Evolutionary conservation across 2,888 invertebrate genomes (phyloP), one percentile per base, ranked within the genome.

Genomic region (Neuroscelio doddi): DNA sequence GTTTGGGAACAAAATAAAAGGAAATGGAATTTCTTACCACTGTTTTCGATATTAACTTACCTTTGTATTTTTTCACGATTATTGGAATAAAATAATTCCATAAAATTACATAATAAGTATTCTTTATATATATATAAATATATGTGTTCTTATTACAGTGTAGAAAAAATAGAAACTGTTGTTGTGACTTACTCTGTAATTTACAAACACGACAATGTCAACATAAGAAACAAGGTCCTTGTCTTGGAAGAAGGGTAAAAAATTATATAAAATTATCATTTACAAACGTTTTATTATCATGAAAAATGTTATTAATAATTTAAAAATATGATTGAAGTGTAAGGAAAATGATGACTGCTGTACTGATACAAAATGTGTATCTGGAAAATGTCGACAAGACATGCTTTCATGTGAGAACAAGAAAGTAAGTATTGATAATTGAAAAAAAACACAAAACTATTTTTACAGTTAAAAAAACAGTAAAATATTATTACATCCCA

Each of bases 111-210:
- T 3, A 32, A 32, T 10, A 27, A 27, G 5, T n/a, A 3, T 32
- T 9, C 10, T 12, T n/a, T n/a, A 5, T 34, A 15, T 34, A 14
- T 3, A 4, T 3, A 14, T 34, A 34, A 34, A 14, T 14, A 7
- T 15, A 12, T 39, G 16, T 17, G 1, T 41, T 41, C 38, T 17
- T 16, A 5, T 41, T 24, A 1, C 7, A 41, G 41, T 41, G 41
- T 26, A 10, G 24, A 21, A 3, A 4, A 3, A 10, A 41, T 10
- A 9, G 5, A 2, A 24, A 41, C 24, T 41, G 41, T 17, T 38
- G 38, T 26, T 26, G 41, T 41, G 24, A 26, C 26, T 41, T 41
- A 26, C 12, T 12, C 12, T 41, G 41, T 26, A 41, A 21, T 24
- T 3, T 12, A 41, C 10, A 26, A 41, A 24, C 24, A 24, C 12